These are phyloP conservation scores for Lucinisca nassula DNA, from an alignment of 2,888 invertebrate species.

Conservation along the genomic window DNA sequence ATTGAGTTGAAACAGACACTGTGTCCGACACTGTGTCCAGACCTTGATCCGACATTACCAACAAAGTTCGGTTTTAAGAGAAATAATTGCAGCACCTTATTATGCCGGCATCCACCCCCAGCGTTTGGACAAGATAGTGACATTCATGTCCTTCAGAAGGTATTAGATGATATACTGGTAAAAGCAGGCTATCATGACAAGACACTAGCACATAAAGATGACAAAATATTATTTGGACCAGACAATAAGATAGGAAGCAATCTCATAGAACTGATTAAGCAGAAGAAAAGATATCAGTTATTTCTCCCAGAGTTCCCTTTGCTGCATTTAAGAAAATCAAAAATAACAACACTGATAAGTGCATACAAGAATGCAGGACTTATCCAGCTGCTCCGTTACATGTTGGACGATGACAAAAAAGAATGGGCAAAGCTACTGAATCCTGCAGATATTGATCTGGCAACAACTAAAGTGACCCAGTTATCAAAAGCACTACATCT, in stretches of 20 bases:
- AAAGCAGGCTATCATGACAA: background rate
- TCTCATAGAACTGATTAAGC: background rate
- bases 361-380: slow-evolving; percentile 45
- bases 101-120: slow-evolving; percentile 11
- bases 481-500: too few species aligned
- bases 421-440: too few species aligned
- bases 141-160: background rate
- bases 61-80: background rate
- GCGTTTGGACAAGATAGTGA: background rate
- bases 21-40: too few species aligned
- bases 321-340: slow-evolving; percentile 42
- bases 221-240: background rate
- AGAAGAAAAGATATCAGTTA: background rate
- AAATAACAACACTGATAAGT: slow-evolving; percentile 40
- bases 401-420: background rate
- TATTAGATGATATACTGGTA: background rate
- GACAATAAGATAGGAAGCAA: background rate
- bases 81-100: background rate
- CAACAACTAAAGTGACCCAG: too few species aligned
- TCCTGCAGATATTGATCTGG: too few species aligned
- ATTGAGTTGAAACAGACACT: too few species aligned
- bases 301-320: slow-evolving; percentile 50
- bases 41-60: too few species aligned
- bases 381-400: background rate
- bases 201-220: background rate